Percentiles rank a stretch among this genome's conserved stretches.
Conservation (phyloP, 2,113 vertebrate species). For the Sceloporus tristichus region DNA sequence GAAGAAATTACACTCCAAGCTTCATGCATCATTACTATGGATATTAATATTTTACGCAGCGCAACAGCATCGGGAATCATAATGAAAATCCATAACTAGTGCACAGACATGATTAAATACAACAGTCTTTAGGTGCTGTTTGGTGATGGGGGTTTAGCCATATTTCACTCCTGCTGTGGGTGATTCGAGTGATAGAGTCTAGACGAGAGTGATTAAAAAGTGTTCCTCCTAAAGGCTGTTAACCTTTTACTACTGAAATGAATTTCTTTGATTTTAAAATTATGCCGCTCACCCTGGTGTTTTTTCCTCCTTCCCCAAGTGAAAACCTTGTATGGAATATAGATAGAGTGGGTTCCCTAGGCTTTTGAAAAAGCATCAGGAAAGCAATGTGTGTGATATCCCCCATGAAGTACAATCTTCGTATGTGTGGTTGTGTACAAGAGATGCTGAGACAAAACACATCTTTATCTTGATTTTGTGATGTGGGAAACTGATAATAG, state of each 20-base stretch:
- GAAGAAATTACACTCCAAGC: constrained; percentile 96
- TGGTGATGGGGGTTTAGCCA: constrained; percentile 82
- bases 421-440: neutral
- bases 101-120: constrained; percentile 98
- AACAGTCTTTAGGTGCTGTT: constrained; percentile 91
- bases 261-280: constrained; percentile 89
- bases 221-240: constrained; percentile 85
- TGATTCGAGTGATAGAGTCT: constrained; percentile 87
- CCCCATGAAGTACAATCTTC: neutral
- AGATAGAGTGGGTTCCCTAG: constrained; percentile 68
- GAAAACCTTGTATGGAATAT: constrained; percentile 74
- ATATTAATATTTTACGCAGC: constrained; percentile 97
- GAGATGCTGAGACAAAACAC: constrained; percentile 56
- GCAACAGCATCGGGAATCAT: constrained; percentile 94
- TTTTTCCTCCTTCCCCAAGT: constrained; percentile 63
- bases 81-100: constrained; percentile 99
- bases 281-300: constrained; percentile 78
- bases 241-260: constrained; percentile 88
- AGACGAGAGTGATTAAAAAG: constrained; percentile 88
- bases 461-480: constrained; percentile 42
- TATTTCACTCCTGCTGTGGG: constrained; percentile 83
- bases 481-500: neutral
- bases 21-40: constrained; percentile 99
- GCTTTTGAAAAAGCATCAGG: constrained; percentile 63
- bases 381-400: constrained; percentile 30